A percentile compares a stretch with the other conserved stretches of the same genome.
phyloP scores from a whole-genome alignment of 2,113 vertebrate species.

The Amia ocellicauda region DNA sequence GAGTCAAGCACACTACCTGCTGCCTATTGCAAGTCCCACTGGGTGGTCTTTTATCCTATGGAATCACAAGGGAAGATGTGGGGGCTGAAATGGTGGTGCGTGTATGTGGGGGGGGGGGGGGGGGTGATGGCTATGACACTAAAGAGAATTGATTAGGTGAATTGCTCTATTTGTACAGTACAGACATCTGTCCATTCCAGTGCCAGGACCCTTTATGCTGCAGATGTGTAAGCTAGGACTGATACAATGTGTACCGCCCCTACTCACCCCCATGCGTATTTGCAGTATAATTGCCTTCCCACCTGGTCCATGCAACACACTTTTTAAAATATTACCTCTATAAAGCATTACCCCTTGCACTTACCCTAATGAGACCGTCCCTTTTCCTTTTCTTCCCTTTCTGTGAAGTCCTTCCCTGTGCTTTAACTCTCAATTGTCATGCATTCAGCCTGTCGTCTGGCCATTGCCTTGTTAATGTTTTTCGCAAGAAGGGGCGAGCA shows the following conservation, averaged over 20 bases:
- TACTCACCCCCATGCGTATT: background rate
- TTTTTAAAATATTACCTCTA: background rate
- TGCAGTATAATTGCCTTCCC: too few species aligned
- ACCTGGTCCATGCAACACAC: too few species aligned
- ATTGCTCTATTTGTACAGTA: constrained; percentile 46
- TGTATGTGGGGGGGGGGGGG: background rate
- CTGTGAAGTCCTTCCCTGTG: constrained; percentile 5
- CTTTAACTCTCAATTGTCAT: constrained; percentile 23
- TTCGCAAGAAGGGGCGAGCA: constrained; percentile 13
- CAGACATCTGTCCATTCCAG: constrained; percentile 26
- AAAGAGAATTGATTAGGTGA: constrained; percentile 43
- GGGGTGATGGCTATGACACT: constrained; percentile 27
- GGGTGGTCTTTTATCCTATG: constrained; percentile 46
- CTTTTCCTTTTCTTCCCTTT: constrained; percentile 19
- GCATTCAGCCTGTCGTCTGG: constrained; percentile 22
- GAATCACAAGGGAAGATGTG: constrained; percentile 8
- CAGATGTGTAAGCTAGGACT: background rate
- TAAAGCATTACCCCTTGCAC: background rate
- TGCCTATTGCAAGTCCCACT: constrained; percentile 14
- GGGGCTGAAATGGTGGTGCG: too few species aligned
- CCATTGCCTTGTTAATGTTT: constrained; percentile 36
- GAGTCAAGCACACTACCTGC: background rate
- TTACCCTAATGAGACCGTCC: too few species aligned
- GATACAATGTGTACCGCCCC: background rate
- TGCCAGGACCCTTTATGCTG: background rate